phyloP scores from a whole-genome alignment of 1,140 invertebrate genomes.

The Eueides isabella region DNA sequence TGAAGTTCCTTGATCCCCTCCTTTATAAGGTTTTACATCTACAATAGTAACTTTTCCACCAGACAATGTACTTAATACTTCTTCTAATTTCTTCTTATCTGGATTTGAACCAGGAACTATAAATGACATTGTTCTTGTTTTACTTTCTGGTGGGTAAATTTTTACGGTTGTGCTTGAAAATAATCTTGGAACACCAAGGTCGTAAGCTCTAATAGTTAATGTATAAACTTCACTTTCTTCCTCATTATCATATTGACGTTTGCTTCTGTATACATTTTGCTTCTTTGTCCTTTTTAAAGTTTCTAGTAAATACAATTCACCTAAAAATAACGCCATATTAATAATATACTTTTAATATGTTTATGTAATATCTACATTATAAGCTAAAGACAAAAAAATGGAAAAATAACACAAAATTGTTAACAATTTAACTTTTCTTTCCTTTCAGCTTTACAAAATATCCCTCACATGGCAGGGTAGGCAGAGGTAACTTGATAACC shows the following conservation, averaged over 20 bases:
- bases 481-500: too few relatives aligned
- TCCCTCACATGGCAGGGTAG: too few relatives aligned
- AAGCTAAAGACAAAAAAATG: too few relatives aligned
- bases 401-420: too few relatives aligned
- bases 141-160: slow-evolving; percentile 86
- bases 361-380: too few relatives aligned
- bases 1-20: slow-evolving; percentile 75
- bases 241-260: slow-evolving; percentile 70
- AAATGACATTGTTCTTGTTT: slow-evolving; percentile 89
- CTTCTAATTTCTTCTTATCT: slow-evolving; percentile 87
- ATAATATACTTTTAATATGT: too few relatives aligned
- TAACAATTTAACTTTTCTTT: too few relatives aligned
- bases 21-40: slow-evolving; percentile 87
- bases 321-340: slow-evolving; percentile 63
- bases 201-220: slow-evolving; percentile 89
- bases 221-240: slow-evolving; percentile 83
- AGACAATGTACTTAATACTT: slow-evolving; percentile 88
- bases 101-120: slow-evolving; percentile 89
- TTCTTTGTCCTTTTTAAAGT: slow-evolving; percentile 79
- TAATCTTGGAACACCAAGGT: slow-evolving; percentile 89
- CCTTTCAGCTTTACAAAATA: too few relatives aligned
- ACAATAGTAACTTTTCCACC: slow-evolving; percentile 89
- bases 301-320: slow-evolving; percentile 80
- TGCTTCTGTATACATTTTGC: slow-evolving; percentile 75
- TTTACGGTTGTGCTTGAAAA: slow-evolving; percentile 86